phyloP scores from a whole-genome alignment of 1,140 invertebrate genomes.

The Pseudomyrmex concolor region DNA sequence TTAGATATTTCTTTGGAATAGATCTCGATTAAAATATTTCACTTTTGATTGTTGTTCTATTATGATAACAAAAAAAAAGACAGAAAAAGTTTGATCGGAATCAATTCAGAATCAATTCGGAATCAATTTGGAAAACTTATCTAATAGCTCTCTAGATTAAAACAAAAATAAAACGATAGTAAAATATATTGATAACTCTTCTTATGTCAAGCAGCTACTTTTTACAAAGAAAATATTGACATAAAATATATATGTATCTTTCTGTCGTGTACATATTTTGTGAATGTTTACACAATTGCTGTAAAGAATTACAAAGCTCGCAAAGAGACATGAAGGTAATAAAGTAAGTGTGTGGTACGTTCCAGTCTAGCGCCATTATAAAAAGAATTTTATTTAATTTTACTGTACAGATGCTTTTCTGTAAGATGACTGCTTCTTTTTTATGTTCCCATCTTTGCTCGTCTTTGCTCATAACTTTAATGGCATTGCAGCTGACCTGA shows the following conservation, averaged over 20 bases:
- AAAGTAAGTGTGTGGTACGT: constrained; percentile 25
- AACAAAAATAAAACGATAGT: background rate
- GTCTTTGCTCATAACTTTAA: constrained; percentile 38
- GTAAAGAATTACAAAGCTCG: background rate
- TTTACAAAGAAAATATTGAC: constrained; percentile 14
- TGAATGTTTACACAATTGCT: constrained; percentile 4
- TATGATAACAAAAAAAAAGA: too few species aligned
- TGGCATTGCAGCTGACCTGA: constrained; percentile 46
- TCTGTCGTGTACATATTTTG: background rate
- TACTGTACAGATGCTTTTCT: constrained; percentile 2
- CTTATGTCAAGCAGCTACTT: background rate
- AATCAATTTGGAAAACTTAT: too few species aligned
- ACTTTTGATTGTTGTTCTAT: too few species aligned
- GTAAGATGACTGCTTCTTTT: constrained; percentile 15
- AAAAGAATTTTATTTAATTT: constrained; percentile 55
- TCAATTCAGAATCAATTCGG: too few species aligned
- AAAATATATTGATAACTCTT: background rate
- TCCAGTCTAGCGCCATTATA: constrained; percentile 9
- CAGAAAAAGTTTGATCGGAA: too few species aligned
- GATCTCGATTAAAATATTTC: too few species aligned
- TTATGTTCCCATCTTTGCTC: constrained; percentile 22
- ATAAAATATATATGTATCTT: constrained; percentile 28
- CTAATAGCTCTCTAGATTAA: too few species aligned
- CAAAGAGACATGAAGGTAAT: constrained; percentile 22
- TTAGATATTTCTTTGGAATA: too few species aligned